These are phyloP conservation scores for Phyllostomus discolor DNA, from an alignment of 2,113 vertebrate genomes.

Conservation along the genomic window DNA sequence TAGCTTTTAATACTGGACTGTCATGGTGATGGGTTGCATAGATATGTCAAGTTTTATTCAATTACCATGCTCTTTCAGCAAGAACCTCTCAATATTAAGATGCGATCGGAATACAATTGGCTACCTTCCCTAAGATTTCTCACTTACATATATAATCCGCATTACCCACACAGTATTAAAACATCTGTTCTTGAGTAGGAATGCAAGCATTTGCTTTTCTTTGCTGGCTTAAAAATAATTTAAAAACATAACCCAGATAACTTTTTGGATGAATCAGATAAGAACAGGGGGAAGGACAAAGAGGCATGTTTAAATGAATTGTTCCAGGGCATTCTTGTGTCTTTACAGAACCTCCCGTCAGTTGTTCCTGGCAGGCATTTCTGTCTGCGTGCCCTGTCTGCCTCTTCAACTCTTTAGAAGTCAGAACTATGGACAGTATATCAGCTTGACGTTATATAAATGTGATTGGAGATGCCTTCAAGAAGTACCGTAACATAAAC, in stretches of 20 bases:
- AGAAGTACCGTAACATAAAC: constrained; percentile 32
- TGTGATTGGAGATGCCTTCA: constrained; percentile 63
- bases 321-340: constrained; percentile 62
- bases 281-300: constrained; percentile 16
- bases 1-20: neutral
- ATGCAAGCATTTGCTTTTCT: constrained; percentile 39
- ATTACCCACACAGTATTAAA: constrained; percentile 2
- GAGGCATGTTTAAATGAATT: constrained; percentile 54
- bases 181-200: constrained; percentile 42
- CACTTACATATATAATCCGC: constrained; percentile 26
- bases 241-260: constrained; percentile 46
- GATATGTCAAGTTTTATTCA: neutral
- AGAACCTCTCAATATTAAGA: neutral
- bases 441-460: constrained; percentile 53
- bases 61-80: neutral
- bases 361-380: constrained; percentile 66
- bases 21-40: neutral
- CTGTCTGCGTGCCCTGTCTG: constrained; percentile 51
- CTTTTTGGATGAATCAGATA: constrained; percentile 54
- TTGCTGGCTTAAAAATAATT: constrained; percentile 32
- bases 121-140: constrained; percentile 35
- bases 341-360: constrained; percentile 49
- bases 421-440: neutral
- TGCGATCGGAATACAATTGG: neutral
- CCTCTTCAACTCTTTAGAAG: constrained; percentile 59